phyloP scores from a whole-genome alignment of 2,113 vertebrate genomes.

The Nycticorax nycticorax region DNA sequence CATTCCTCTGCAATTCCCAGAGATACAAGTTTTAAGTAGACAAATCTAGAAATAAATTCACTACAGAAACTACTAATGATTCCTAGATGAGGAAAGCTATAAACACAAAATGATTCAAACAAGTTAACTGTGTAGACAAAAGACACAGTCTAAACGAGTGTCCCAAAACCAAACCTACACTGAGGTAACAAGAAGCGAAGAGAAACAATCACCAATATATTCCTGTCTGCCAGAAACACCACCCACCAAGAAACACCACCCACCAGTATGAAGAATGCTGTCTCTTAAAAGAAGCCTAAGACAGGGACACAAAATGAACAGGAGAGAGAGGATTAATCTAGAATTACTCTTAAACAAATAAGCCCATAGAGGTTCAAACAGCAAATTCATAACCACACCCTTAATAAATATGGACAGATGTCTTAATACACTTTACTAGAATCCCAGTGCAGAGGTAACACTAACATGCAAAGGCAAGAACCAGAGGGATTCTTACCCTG shows the following conservation, averaged over 20 bases:
- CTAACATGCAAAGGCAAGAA: neutral
- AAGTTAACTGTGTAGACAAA: neutral
- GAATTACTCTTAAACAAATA: neutral
- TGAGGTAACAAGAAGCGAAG: neutral
- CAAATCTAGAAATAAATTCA: neutral
- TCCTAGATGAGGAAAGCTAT: neutral
- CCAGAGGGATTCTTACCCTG: neutral
- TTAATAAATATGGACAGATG: neutral
- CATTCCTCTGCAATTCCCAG: neutral
- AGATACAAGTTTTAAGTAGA: neutral
- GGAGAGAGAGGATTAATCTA: neutral
- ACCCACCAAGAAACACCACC: neutral
- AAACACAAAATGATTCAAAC: neutral
- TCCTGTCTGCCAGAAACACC: neutral
- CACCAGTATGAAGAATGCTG: neutral
- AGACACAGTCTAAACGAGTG: neutral
- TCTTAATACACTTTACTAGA: neutral
- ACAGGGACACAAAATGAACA: neutral
- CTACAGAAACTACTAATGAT: neutral
- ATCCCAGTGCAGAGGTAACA: neutral
- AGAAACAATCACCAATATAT: neutral
- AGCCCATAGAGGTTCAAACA: neutral
- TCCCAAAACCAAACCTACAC: neutral
- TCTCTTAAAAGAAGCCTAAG: neutral
- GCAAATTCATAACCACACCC: neutral